Base-by-base conservation (phyloP, 2,113 vertebrate species). In the Lepus europaeus region DNA sequence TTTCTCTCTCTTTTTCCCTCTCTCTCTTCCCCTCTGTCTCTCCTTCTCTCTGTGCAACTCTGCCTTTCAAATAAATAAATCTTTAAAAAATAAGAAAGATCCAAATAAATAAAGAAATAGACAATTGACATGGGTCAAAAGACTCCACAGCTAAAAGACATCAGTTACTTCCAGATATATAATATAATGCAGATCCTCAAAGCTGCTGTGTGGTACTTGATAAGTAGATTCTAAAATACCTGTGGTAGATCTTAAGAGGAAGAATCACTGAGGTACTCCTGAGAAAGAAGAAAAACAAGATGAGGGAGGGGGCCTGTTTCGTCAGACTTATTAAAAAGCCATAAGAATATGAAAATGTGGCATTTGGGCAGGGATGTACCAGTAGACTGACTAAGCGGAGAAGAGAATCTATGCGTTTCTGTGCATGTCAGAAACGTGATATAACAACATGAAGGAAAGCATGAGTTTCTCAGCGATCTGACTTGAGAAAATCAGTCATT, bases 61-160 rank as follows among this genome's bases (percentile, higher is more conserved):
- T 45, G 45, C 45, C 45, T 45, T 45, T 45, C 45, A 45, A 45
- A 45, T 45, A 45, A 45, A 45, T 45, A 45, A 45, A 45, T 45
- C 45, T 45, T 45, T 45, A 45, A 45, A 45, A 45, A 45, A 45
- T 45, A 45, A 45, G 45, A 7, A 45, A 45, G 45, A 45, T 45
- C 45, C 45, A 85, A 66, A 76, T 53, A 92, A 82, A 87, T 93
- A 45, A 81, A 78, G 1, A 4, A 81, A 68, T 51, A 70, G 33
- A 29, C 4, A 56, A 73, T 88, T 89, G 94, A 63, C 63, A 90
- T 63, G 25, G 36, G 31, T 70, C 22, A 83, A n/a, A 92, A 87
- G 17, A 87, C 36, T 61, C 51, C 31, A 39, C 5, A 73, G 33
- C 36, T 78, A 82, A 77, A 89, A 79, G 20, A 31, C 7, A 25